Evolutionary conservation across 2,888 invertebrate genomes (phyloP), one percentile per base, ranked within the genome.

Genomic region (Fabriciana adippe): DNA sequence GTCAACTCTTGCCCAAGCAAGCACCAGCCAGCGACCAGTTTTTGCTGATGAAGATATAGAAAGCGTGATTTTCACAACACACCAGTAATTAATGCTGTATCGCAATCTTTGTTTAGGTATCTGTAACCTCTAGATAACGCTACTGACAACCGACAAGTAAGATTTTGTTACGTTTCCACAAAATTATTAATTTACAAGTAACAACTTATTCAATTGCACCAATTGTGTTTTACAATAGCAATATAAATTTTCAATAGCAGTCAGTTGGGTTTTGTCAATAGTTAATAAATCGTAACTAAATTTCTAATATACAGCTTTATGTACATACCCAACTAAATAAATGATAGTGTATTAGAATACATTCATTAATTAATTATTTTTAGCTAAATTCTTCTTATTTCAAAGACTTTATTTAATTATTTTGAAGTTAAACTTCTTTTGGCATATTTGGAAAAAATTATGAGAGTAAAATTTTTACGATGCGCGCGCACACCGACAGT

Each of bases 31-130:
- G 70, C 76, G 86, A 88, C 87, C 79, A 86, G 88, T 88, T 89
- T 88, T 89, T 87, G 83, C 82, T 71, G 85, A 87, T 89, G 87
- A 88, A 89, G 88, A 88, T 87, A 90, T 85, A 82, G 78, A 79
- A 80, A 78, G 77, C 76, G 75, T 77, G 70, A 76, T 78, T 77
- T 78, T 77, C 80, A 84, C 77, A 87, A 86, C 76, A 70, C 76
- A 75, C 75, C 70, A 73, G 81, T 84, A 85, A 85, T 83, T 81
- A 82, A 82, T 76, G 73, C 72, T 72, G 68, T 74, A 77, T 78
- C 73, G 72, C 73, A 69, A 70, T 68, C 65, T 67, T 68, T 65
- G 57, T 55, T 31, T 41, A 31, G 15, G 0, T 50, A 15, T 26
- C 26, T 60, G 60, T 50, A 60, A 60, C 51, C 31, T 50, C 60